Percentiles rank a stretch among this genome's conserved stretches.
Conservation (phyloP, 2,888 invertebrate genomes). For the Parthenolecanium corni region DNA sequence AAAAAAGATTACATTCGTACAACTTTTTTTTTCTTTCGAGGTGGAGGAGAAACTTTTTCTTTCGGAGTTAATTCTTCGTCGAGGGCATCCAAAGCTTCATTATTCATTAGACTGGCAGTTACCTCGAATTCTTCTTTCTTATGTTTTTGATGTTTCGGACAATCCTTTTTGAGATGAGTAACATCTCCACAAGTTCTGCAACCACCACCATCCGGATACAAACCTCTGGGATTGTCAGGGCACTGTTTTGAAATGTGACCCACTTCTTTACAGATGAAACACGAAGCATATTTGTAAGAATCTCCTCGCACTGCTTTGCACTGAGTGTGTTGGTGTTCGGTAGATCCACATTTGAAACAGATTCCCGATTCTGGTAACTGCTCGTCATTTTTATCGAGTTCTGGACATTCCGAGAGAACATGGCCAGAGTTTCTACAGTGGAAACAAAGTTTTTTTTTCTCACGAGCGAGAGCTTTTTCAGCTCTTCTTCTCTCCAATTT, state of each 20-base stretch:
- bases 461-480: constrained; percentile 55
- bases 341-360: constrained; percentile 82
- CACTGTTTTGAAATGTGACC: constrained; percentile 82
- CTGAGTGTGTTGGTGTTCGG: constrained; percentile 66
- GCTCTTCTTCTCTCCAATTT: constrained; percentile 59
- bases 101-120: constrained; percentile 42
- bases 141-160: constrained; percentile 48
- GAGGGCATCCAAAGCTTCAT: constrained; percentile 42
- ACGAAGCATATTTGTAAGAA: constrained; percentile 68
- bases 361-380: constrained; percentile 48
- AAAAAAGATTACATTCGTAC: constrained; percentile 18
- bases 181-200: constrained; percentile 76
- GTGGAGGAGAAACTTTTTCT: background rate
- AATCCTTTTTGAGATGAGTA: constrained; percentile 71
- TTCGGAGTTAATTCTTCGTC: constrained; percentile 32
- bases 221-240: constrained; percentile 73
- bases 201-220: constrained; percentile 74
- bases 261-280: constrained; percentile 76
- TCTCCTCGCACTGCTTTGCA: constrained; percentile 55
- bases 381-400: constrained; percentile 43
- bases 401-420: constrained; percentile 67
- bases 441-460: constrained; percentile 57
- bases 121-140: constrained; percentile 42
- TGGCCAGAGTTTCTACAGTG: constrained; percentile 71
- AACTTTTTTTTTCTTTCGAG: constrained; percentile 17